These are phyloP conservation scores for Ciconia maguari DNA, from an alignment of 2,113 vertebrate species.

Conservation along the genomic window DNA sequence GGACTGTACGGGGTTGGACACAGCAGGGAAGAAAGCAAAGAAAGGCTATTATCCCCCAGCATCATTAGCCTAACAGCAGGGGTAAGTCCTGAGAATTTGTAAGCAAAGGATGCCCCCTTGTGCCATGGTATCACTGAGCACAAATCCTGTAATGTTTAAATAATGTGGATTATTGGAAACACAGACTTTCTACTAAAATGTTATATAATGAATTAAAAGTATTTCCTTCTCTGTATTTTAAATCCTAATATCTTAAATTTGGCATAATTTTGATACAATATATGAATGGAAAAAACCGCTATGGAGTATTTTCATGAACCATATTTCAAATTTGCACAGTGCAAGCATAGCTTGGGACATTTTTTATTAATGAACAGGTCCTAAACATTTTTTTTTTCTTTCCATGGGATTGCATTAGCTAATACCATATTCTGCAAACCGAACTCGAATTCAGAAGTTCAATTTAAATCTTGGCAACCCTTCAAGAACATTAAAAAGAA, in stretches of 20 bases:
- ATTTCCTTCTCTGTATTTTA: neutral
- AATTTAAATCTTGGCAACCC: conserved; percentile 62
- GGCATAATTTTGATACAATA: neutral
- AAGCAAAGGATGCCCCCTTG: neutral
- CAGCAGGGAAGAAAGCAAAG: neutral
- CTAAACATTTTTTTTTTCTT: neutral
- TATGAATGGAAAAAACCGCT: neutral
- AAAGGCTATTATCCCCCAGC: neutral
- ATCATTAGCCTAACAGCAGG: neutral
- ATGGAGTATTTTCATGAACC: neutral
- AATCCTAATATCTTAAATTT: neutral
- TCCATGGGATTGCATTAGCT: neutral
- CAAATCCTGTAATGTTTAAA: neutral
- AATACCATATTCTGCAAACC: conserved; percentile 30
- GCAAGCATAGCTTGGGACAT: neutral
- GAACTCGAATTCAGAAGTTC: conserved; percentile 44
- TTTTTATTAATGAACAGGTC: neutral
- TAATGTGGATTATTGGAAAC: neutral
- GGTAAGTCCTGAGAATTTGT: neutral
- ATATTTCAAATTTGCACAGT: neutral
- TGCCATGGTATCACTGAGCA: neutral
- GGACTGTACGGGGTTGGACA: neutral
- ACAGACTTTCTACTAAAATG: neutral
- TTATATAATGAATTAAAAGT: neutral
- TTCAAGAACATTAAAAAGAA: conserved; percentile 64